Conservation (phyloP, 2,888 invertebrate species). For the Coecobrya sp. region DNA sequence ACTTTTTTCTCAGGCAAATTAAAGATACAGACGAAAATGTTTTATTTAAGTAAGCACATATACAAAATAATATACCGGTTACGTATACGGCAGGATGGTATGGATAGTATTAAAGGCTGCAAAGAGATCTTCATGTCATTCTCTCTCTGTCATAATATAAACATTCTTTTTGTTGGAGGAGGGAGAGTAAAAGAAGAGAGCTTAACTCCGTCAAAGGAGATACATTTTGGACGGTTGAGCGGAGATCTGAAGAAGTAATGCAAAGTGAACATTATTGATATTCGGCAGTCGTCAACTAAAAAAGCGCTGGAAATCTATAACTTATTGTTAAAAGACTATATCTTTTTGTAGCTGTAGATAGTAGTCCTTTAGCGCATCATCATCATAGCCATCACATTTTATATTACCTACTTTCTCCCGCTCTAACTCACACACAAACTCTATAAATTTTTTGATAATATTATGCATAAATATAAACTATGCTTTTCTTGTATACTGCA, state of each 20-base stretch:
- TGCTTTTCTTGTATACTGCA: not conserved
- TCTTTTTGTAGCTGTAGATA: not conserved
- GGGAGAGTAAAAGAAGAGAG: not conserved
- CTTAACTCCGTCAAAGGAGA: constrained; percentile 64
- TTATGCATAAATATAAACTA: not conserved
- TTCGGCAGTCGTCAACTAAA: constrained; percentile 60
- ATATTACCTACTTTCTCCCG: not conserved
- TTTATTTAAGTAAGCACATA: constrained; percentile 46
- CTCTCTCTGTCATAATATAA: constrained; percentile 54
- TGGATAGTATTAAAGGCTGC: constrained; percentile 43
- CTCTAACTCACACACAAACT: not conserved
- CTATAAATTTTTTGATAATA: not conserved
- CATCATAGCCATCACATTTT: not conserved
- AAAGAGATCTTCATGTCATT: constrained; percentile 49
- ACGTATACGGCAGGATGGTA: not conserved
- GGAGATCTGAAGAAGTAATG: constrained; percentile 55
- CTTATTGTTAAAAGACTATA: not conserved
- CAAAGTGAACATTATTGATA: constrained; percentile 69
- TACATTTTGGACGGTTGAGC: constrained; percentile 47
- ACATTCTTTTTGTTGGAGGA: constrained; percentile 10
- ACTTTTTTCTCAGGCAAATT: constrained; percentile 45
- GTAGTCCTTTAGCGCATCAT: not conserved
- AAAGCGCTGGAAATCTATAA: constrained; percentile 13
- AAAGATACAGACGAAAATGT: constrained; percentile 46
- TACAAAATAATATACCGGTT: not conserved